Evolutionary conservation across 2,797 vertebrate genomes (phyloP), one percentile per base, ranked within the genome.

Genomic region (Rhynchotus rufescens): DNA sequence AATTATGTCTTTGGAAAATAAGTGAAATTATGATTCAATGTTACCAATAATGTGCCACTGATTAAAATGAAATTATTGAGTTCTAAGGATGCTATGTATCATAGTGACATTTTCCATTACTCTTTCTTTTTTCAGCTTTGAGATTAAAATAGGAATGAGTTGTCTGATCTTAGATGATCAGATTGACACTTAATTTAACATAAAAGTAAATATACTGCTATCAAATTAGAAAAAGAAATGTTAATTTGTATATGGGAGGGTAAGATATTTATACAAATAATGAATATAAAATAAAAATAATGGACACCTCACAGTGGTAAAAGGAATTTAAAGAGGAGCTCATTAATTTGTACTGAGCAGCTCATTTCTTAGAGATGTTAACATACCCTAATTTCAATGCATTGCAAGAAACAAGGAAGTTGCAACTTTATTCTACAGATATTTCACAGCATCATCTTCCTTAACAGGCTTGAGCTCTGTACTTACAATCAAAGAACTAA

Each of bases 1-100:
- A 89, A 96, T 88, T 80, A 62, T 62, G 16, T 56, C 75, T 94
- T 93, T 94, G 89, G 96, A 88, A 64, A 95, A 61, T 17, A 93
- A 86, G 20, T 56, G 40, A 92, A 87, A 45, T 45, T 92, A 80
- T 91, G 74, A 94, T 80, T 96, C 88, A 92, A 32, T 91, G 47
- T 95, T 95, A 93, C 51, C 84, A 95, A 94, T 89, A 94, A 95
- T 74, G 57, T 90, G 44, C 72, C 95, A 69, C 67, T 94, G 59
- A 96, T 95, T 95, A 94, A 96, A 97, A 96, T 64, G 7, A 95
- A 96, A 95, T 95, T 83, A 96, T 85, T 87, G 30, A 44, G 96
- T 94, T 96, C 73, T 84, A 88, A 94, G 30, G 21, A 81, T 94
- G 72, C 89, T 85, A 91, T 95, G 56, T 64, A 94, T 95, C 89